Conservation (phyloP, 2,113 vertebrate genomes). For the Morone chrysops region DNA sequence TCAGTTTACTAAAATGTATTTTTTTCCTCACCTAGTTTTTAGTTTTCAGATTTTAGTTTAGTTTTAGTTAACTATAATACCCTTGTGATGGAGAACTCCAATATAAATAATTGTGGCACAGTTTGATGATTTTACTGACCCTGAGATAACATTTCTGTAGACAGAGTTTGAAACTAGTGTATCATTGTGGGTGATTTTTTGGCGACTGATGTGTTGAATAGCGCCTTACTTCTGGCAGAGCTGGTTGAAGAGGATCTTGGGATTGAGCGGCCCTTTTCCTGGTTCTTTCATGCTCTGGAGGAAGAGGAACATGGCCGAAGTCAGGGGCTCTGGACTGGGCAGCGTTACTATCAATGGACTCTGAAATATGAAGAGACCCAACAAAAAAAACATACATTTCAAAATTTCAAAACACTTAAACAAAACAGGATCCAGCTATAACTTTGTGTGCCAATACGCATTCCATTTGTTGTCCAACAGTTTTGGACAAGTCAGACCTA, state of each 20-base stretch:
- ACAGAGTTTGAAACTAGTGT: neutral
- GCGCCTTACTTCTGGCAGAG: constrained; percentile 95
- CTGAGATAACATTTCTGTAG: neutral
- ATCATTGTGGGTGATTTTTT: neutral
- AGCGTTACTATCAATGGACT: constrained; percentile 89
- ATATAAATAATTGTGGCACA: too few species aligned
- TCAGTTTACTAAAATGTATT: too few species aligned
- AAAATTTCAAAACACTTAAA: neutral
- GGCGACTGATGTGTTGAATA: neutral
- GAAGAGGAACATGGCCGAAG: constrained; percentile 96
- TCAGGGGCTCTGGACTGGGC: constrained; percentile 92
- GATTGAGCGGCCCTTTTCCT: constrained; percentile 92
- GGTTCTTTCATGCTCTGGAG: constrained; percentile 95
- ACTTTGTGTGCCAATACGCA: neutral
- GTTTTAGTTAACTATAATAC: too few species aligned
- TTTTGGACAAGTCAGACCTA: neutral
- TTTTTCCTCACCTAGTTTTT: too few species aligned
- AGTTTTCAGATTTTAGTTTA: too few species aligned
- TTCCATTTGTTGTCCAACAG: too few species aligned
- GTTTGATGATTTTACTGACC: neutral
- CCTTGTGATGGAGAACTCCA: too few species aligned
- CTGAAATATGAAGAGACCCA: constrained; percentile 73
- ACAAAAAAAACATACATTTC: neutral
- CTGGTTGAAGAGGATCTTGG: constrained; percentile 96
- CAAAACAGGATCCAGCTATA: neutral